Conservation (phyloP, 2,888 invertebrate genomes). For the Amiota mariae region DNA sequence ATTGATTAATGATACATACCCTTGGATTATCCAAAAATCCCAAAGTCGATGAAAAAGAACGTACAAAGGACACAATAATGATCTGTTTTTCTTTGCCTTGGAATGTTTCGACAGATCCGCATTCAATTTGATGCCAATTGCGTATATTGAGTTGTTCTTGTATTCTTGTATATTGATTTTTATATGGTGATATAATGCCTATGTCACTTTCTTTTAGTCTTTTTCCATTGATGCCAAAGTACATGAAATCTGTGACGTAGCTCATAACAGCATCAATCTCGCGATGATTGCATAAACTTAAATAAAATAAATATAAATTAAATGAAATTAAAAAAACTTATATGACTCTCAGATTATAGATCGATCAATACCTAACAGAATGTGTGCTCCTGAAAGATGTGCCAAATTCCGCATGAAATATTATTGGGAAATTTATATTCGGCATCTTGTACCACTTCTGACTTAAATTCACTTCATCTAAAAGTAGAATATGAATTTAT, state of each 20-base stretch:
- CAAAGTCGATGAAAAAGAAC: conserved; percentile 71
- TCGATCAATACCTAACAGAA: conserved; percentile 52
- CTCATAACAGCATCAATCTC: conserved; percentile 77
- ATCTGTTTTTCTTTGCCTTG: conserved; percentile 90
- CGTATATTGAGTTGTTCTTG: conserved; percentile 63
- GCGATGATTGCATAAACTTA: conserved; percentile 77
- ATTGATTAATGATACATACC: conserved; percentile 50
- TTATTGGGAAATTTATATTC: conserved; percentile 75
- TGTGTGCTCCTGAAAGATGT: conserved; percentile 68
- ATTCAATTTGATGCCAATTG: conserved; percentile 75
- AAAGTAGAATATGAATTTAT: conserved; percentile 15
- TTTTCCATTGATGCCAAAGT: conserved; percentile 73
- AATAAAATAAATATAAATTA: background rate
- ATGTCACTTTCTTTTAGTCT: conserved; percentile 74
- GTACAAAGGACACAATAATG: conserved; percentile 87
- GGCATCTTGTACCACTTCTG: conserved; percentile 72
- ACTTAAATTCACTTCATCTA: conserved; percentile 53
- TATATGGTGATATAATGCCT: conserved; percentile 78
- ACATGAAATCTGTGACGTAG: conserved; percentile 77
- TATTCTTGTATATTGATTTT: conserved; percentile 71
- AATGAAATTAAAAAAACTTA: background rate
- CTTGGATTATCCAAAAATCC: conserved; percentile 68
- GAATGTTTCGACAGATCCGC: conserved; percentile 90
- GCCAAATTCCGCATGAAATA: conserved; percentile 78
- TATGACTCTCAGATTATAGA: background rate